phyloP scores from a whole-genome alignment of 2,113 vertebrate species.

The Actenoides hombroni region DNA sequence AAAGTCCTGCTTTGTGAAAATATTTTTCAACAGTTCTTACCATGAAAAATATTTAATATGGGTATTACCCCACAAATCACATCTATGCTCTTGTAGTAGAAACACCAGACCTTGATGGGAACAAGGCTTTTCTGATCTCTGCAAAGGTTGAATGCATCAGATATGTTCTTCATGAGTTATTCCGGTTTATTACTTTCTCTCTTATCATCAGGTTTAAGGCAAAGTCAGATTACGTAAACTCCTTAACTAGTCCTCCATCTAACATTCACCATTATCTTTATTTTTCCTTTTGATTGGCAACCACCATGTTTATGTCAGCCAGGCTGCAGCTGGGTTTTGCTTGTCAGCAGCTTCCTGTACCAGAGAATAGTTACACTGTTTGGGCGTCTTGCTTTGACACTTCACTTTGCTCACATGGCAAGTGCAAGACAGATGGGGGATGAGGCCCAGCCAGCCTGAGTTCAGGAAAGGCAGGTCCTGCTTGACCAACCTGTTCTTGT shows the following conservation, averaged over 20 bases:
- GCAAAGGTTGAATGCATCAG: not conserved
- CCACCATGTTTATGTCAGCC: not conserved
- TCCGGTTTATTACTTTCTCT: not conserved
- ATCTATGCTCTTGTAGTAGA: not conserved
- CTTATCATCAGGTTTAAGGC: not conserved
- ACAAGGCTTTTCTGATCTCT: not conserved
- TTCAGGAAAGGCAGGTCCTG: no score
- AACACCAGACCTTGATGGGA: not conserved
- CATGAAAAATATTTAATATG: not conserved
- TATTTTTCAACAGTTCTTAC: not conserved
- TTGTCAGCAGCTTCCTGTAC: not conserved
- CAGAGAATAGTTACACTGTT: not conserved
- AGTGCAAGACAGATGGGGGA: no score
- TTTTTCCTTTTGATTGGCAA: not conserved
- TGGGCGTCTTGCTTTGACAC: not conserved
- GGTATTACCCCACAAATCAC: not conserved
- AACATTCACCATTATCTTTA: not conserved
- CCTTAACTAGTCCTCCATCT: not conserved
- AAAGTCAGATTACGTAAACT: not conserved
- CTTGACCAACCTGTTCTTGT: no score
- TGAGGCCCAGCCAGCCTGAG: no score
- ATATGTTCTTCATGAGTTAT: not conserved
- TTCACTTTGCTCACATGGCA: not conserved
- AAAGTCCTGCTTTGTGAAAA: not conserved
- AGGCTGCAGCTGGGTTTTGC: not conserved